These are phyloP conservation scores for Drosophila jambulina DNA, from an alignment of 1,140 invertebrate genomes.

Conservation along the genomic window DNA sequence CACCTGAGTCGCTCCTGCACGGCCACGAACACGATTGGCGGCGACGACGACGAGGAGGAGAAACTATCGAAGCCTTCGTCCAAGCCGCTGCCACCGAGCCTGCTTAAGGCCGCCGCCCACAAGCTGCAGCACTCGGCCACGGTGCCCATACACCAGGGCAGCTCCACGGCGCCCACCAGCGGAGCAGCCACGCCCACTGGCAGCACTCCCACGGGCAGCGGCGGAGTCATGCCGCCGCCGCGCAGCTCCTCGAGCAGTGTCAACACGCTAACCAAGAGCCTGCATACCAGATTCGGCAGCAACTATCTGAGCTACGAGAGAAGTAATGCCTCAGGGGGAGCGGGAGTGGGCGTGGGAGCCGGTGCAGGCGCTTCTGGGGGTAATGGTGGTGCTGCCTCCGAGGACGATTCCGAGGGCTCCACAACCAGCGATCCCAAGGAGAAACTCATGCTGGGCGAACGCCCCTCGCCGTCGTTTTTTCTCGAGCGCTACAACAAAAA, in stretches of 20 bases:
- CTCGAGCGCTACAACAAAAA: slow-evolving; percentile 84
- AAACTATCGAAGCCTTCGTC: slow-evolving; percentile 36
- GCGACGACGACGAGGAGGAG: slow-evolving; percentile 13
- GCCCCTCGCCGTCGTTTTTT: slow-evolving; percentile 78
- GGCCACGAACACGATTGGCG: slow-evolving; percentile 70
- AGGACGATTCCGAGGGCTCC: slow-evolving; percentile 84
- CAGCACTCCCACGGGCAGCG: slow-evolving; percentile 47
- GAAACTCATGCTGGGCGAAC: slow-evolving; percentile 65
- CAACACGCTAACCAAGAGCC: slow-evolving; percentile 37
- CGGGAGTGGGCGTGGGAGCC: neutral
- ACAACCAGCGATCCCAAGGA: slow-evolving; percentile 84
- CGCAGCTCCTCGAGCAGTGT: slow-evolving; percentile 41
- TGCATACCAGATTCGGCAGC: slow-evolving; percentile 59
- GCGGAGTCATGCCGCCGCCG: slow-evolving; percentile 36
- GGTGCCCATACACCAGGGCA: slow-evolving; percentile 75
- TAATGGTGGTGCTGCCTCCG: slow-evolving; percentile 51
- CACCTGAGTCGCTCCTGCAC: slow-evolving; percentile 76
- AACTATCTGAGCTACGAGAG: slow-evolving; percentile 59
- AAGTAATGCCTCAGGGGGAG: slow-evolving; percentile 2
- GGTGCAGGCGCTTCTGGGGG: neutral
- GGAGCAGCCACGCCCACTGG: slow-evolving; percentile 73
- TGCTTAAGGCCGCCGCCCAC: slow-evolving; percentile 68
- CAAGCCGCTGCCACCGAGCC: slow-evolving; percentile 52
- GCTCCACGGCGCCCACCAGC: slow-evolving; percentile 69
- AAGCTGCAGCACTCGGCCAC: slow-evolving; percentile 81